Base-by-base conservation (phyloP, 1,140 invertebrate species). In the Microplitis mediator region DNA sequence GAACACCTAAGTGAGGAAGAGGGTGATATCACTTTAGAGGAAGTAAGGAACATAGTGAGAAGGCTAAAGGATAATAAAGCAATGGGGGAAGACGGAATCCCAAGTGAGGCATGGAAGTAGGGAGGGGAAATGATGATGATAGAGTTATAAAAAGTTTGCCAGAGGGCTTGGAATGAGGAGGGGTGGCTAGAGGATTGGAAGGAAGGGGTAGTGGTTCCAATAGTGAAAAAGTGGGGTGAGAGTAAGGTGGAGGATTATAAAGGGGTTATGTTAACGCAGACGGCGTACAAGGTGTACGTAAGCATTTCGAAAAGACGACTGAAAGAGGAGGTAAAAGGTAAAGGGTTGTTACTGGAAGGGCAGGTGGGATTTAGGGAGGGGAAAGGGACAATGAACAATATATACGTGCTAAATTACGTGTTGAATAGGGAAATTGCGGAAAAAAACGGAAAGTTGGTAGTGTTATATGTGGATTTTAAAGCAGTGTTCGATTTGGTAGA, bases 1-100 rank as follows among this genome's bases (percentile, higher is more conserved):
- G 16, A 51, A 32, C 23, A 14, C 4, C 4, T 35, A 23, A 32
- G 34, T 9, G 58, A 51, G n/a, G 36, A 39, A 9, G 68, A 61
- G 39, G 34, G 36, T 14, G 68, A 39, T 31, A 32, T 70, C 8
- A 39, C 35, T 31, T 6, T 11, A 16, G 31, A 63, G 34, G 70
- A 72, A 39, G 32, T 72, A 3, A 35, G 52, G 50, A 14, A 72
- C n/a, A 50, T 35, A 13, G 36, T 71, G 13, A 34, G 2, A 45
- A 63, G 31, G n/a, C 13, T 71, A 60, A 71, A 71, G 36, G 60
- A 63, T 6, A 52, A 52, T n/a, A 64, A 71, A 32, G 69, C 69
- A 6, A 14, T 32, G 50, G 45, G 52, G 13, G 32, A 56, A 16
- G 62, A 72, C 65, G 63, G 34, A 32, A 56, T 72, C 2, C 45